Evolutionary conservation across 2,888 invertebrate species (phyloP).

Genomic region (Scaptomyza parva): DNA sequence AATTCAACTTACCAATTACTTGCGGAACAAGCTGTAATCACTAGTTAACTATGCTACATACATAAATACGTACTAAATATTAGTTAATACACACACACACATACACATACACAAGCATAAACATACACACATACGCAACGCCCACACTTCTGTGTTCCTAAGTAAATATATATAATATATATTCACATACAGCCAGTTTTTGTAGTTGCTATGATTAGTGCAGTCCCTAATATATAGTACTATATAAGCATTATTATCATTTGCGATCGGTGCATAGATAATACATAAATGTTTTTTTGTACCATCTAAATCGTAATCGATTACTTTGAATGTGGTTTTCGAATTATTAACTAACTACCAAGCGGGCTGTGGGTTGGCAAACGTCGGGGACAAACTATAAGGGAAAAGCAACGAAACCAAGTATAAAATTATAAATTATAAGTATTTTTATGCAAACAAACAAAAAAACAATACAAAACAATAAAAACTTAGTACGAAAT

Average conservation of each 20-base stretch:
- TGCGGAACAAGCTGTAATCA: constrained; percentile 27
- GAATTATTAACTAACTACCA: constrained; percentile 23
- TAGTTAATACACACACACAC: constrained; percentile 15
- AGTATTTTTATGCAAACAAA: constrained; percentile 7
- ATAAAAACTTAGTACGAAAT: constrained; percentile 12
- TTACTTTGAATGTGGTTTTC: constrained; percentile 15
- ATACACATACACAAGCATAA: neutral
- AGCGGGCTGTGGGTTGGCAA: constrained; percentile 46
- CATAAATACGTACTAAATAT: constrained; percentile 5
- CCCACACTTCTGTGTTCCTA: constrained; percentile 67
- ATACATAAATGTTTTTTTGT: neutral
- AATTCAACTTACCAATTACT: constrained; percentile 42
- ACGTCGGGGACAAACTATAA: constrained; percentile 3
- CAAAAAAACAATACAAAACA: too few species aligned
- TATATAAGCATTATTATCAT: constrained; percentile 4
- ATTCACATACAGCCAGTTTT: constrained; percentile 15
- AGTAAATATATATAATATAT: constrained; percentile 12
- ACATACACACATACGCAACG: constrained; percentile 13
- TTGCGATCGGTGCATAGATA: neutral
- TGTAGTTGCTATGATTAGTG: constrained; percentile 12
- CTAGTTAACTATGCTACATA: constrained; percentile 26
- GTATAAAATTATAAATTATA: constrained; percentile 15
- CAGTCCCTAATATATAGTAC: constrained; percentile 25
- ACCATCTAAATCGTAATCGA: constrained; percentile 7
- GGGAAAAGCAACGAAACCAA: constrained; percentile 1